Conservation (phyloP, 1,140 invertebrate species). For the Euura lappo region DNA sequence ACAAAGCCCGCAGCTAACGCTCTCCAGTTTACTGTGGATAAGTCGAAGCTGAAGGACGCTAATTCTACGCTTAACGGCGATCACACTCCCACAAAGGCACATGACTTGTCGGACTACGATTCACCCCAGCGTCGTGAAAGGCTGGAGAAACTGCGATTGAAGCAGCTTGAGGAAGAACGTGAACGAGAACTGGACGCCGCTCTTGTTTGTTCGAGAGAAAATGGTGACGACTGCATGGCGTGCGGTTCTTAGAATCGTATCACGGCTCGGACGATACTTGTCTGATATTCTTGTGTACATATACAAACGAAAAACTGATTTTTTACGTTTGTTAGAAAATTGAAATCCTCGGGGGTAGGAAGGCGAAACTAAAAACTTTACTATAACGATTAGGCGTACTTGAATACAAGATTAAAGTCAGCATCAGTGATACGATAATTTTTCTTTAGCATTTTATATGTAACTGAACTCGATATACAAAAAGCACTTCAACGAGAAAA, state of each 20-base stretch:
- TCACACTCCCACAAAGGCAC: slow-evolving; percentile 21
- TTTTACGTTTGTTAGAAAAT: too few relatives aligned
- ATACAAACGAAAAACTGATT: neutral
- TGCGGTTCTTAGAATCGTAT: slow-evolving; percentile 68
- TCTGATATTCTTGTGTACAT: neutral
- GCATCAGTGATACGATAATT: too few relatives aligned
- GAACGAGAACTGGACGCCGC: slow-evolving; percentile 77
- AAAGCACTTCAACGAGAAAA: too few relatives aligned
- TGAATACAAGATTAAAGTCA: too few relatives aligned
- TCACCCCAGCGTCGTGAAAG: slow-evolving; percentile 34
- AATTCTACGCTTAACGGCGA: slow-evolving; percentile 27
- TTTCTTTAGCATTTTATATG: too few relatives aligned
- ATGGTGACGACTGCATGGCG: slow-evolving; percentile 89
- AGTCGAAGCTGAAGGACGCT: slow-evolving; percentile 70
- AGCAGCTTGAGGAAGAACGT: slow-evolving; percentile 35
- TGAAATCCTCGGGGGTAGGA: too few relatives aligned
- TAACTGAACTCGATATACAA: too few relatives aligned
- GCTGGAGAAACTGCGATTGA: slow-evolving; percentile 41
- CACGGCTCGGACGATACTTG: neutral
- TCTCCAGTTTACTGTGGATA: slow-evolving; percentile 98
- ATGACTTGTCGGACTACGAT: slow-evolving; percentile 21
- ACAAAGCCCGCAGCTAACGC: slow-evolving; percentile 96
- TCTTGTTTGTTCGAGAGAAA: slow-evolving; percentile 82
- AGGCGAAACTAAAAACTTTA: too few relatives aligned
- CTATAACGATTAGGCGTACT: too few relatives aligned